Evolutionary conservation across 2,888 invertebrate species (phyloP), one percentile per base, ranked within the genome.

Genomic region (Pelosia muscerda): DNA sequence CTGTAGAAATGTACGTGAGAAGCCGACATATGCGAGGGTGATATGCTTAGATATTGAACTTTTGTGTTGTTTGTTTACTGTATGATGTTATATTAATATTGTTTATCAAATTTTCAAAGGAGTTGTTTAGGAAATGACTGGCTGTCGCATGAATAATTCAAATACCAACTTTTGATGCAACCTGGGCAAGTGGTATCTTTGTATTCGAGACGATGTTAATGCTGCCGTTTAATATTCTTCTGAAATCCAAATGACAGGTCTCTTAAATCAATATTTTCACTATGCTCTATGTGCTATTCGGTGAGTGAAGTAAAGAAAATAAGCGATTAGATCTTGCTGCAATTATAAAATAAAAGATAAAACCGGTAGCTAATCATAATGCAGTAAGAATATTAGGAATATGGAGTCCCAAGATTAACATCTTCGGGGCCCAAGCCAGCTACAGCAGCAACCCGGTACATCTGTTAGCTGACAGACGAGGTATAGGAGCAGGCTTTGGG

Each of bases 1-100:
- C 90, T 90, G 89, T 83, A 86, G 88, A 89, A 88, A 89, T 85
- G 89, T 88, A 88, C 90, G 90, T 90, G 91, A 90, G 86, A 86
- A 83, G 82, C 70, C 59, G 72, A 75, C 80, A 86, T 79, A 75
- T 75, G 78, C 63, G 75, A 63, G 68, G 65, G 68, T 68, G 73
- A 65, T 71, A 61, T 65, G 66, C 71, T 66, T 65, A 75, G 75
- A 79, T 79, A 81, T 84, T 81, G 82, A 79, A 85, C 85, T 86
- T 84, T 76, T 82, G 77, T 83, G 77, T 83, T 84, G 80, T 82
- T 70, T 72, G 65, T 70, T 77, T 78, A 82, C 26, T 63, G 2
- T 57, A 38, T 66, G n/a, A 2, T 61, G 9, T 23, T 25, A 5
- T 11, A 49, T 57, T 49, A 25, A 28, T 57, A 25, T 57, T 26